phyloP scores from a whole-genome alignment of 2,888 invertebrate species.

The Caradrina kadenii region DNA sequence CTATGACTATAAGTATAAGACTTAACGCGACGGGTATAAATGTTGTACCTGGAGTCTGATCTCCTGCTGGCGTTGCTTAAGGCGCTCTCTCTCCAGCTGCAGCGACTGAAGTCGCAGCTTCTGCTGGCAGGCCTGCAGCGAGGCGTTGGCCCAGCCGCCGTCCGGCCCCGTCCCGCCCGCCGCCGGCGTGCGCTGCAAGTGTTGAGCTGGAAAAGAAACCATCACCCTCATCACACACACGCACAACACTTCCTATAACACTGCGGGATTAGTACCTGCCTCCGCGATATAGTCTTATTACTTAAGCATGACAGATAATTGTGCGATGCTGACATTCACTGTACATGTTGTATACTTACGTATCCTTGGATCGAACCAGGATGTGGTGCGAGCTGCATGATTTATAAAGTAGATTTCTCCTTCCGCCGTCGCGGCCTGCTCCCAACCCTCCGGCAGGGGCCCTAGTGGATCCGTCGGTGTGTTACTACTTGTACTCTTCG shows the following conservation, averaged over 20 bases:
- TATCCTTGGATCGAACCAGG: constrained; percentile 99
- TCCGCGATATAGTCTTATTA: constrained; percentile 26
- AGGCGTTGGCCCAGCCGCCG: constrained; percentile 91
- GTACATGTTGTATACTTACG: constrained; percentile 92
- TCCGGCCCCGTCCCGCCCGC: constrained; percentile 90
- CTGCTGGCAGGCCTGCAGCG: constrained; percentile 92
- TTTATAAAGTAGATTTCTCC: constrained; percentile 97
- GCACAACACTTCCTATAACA: constrained; percentile 13
- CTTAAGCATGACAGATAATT: constrained; percentile 36
- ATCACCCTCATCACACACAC: constrained; percentile 23
- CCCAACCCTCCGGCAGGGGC: constrained; percentile 96
- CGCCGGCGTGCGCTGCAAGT: constrained; percentile 89
- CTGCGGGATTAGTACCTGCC: constrained; percentile 15
- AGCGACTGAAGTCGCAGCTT: constrained; percentile 95
- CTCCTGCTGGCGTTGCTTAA: constrained; percentile 97
- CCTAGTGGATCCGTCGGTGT: constrained; percentile 92
- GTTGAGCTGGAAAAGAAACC: constrained; percentile 87
- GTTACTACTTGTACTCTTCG: constrained; percentile 90
- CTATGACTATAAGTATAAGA: background rate
- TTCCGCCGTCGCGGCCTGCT: constrained; percentile 95
- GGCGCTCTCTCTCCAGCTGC: constrained; percentile 96
- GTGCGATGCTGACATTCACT: constrained; percentile 57
- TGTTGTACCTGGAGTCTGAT: constrained; percentile 94
- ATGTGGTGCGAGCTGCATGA: constrained; percentile 98
- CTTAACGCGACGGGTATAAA: background rate